These are phyloP conservation scores for Tachyglossus aculeatus DNA, from an alignment of 2,797 vertebrate genomes.

Conservation along the genomic window DNA sequence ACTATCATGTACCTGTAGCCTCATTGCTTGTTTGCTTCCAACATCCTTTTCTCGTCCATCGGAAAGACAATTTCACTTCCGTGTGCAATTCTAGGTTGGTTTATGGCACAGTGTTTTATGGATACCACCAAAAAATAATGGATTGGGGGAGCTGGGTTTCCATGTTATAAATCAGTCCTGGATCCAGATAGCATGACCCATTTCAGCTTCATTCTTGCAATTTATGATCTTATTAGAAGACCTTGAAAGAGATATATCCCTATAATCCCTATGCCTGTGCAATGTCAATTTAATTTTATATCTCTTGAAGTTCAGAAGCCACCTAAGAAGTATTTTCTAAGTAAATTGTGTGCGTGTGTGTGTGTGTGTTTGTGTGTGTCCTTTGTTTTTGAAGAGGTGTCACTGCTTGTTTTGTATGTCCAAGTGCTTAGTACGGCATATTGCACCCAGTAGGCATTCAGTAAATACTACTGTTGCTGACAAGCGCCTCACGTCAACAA, in stretches of 20 bases:
- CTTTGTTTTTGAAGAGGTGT: too few species aligned
- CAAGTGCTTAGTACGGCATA: too few species aligned
- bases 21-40: background rate
- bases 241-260: slow-evolving; percentile 7
- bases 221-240: slow-evolving; percentile 2
- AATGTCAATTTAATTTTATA: slow-evolving; percentile 19
- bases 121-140: slow-evolving; percentile 3
- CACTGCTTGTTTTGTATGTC: too few species aligned
- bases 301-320: slow-evolving; percentile 3
- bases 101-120: accelerated
- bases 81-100: background rate
- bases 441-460: too few species aligned
- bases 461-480: too few species aligned
- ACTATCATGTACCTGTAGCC: too few species aligned
- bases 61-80: background rate
- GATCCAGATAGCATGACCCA: background rate
- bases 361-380: too few species aligned
- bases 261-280: background rate
- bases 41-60: background rate
- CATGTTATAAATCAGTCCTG: background rate
- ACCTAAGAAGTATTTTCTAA: background rate
- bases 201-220: background rate
- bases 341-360: background rate
- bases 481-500: too few species aligned
- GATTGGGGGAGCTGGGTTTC: background rate